Evolutionary conservation across 2,113 vertebrate genomes (phyloP).

Genomic region (Pelodiscus sinensis): DNA sequence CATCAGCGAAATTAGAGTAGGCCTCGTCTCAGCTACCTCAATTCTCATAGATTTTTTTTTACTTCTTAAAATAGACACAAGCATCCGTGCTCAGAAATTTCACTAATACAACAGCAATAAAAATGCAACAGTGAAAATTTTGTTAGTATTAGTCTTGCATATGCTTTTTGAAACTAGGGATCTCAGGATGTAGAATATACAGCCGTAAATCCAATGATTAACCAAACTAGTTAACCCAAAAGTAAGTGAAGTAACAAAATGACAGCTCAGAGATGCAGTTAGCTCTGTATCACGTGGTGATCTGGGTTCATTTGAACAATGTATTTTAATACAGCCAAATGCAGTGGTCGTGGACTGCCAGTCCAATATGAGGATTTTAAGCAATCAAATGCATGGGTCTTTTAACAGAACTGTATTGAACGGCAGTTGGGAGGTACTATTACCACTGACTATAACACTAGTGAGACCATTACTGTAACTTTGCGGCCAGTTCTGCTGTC

Average conservation of each 20-base stretch:
- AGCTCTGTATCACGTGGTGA: not conserved
- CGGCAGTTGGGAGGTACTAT: not conserved
- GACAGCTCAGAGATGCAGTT: not conserved
- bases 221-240: not conserved
- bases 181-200: not conserved
- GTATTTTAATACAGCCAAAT: not conserved
- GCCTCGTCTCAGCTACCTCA: not conserved
- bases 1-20: not conserved
- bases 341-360: not conserved
- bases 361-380: too few species aligned
- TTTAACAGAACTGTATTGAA: not conserved
- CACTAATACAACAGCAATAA: not conserved
- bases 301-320: not conserved
- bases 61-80: not conserved
- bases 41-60: not conserved
- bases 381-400: not conserved
- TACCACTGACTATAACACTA: not conserved
- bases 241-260: not conserved
- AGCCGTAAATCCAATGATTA: too few species aligned
- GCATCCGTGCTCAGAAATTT: not conserved
- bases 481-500: not conserved
- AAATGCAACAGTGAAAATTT: not conserved
- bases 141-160: not conserved
- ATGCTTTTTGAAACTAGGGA: not conserved
- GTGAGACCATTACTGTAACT: not conserved